Percentiles rank a stretch among this genome's conserved stretches.
phyloP scores from a whole-genome alignment of 2,113 vertebrate species.

The Nibea albiflora region DNA sequence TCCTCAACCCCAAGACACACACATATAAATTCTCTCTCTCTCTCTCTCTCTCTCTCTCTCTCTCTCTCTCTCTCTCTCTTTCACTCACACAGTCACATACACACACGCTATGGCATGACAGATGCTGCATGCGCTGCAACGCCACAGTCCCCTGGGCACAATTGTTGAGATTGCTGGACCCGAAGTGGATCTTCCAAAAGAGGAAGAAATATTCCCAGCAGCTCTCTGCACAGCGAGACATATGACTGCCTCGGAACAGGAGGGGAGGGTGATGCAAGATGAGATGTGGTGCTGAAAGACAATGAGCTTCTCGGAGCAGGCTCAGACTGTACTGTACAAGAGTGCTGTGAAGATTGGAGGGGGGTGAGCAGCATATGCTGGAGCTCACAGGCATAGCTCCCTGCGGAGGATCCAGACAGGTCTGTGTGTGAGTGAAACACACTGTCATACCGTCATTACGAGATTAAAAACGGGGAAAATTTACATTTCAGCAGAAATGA shows the following conservation, averaged over 20 bases:
- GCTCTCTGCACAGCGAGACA: slow-evolving; percentile 18
- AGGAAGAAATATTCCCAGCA: slow-evolving; percentile 32
- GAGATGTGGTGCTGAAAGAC: slow-evolving; percentile 44
- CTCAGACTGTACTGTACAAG: not conserved
- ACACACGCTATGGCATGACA: slow-evolving; percentile 21
- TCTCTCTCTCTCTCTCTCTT: too few relatives aligned
- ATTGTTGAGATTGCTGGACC: not conserved
- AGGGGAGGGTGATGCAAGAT: slow-evolving; percentile 18
- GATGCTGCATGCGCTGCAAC: not conserved
- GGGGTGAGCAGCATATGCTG: not conserved
- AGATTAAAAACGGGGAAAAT: not conserved
- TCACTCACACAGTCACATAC: not conserved
- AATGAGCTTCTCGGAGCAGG: slow-evolving; percentile 31
- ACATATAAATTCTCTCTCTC: too few relatives aligned
- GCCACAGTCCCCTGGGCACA: not conserved
- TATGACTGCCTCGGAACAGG: not conserved
- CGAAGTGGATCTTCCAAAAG: slow-evolving; percentile 29
- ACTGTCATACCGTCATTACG: not conserved
- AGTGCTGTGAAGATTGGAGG: not conserved
- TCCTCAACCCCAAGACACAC: too few relatives aligned
- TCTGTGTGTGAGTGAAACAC: not conserved
- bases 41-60: too few relatives aligned
- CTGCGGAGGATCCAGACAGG: not conserved
- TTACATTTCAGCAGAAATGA: not conserved
- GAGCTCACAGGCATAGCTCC: slow-evolving; percentile 3